phyloP scores from a whole-genome alignment of 2,888 invertebrate genomes.

The Alcis repandata region DNA sequence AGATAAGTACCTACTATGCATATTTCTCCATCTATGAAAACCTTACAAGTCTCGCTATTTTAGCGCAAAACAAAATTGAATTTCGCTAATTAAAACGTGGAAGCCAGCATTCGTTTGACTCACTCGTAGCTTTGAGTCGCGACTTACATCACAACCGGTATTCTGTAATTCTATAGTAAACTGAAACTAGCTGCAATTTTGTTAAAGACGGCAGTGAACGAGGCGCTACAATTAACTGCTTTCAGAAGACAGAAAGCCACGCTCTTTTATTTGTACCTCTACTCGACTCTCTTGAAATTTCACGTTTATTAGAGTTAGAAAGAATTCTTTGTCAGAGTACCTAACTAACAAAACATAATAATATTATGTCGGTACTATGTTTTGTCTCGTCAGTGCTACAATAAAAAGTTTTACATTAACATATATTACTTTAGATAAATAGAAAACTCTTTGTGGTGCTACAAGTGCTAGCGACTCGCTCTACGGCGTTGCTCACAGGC shows the following conservation, averaged over 20 bases:
- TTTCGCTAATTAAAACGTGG: background rate
- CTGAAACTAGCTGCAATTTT: conserved; percentile 24
- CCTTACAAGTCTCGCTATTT: too few relatives aligned
- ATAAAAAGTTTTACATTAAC: conserved; percentile 6
- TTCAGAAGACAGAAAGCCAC: conserved; percentile 4
- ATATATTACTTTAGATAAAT: conserved; percentile 1
- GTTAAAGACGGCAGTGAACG: conserved; percentile 1
- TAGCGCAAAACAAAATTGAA: too few relatives aligned
- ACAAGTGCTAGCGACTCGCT: background rate
- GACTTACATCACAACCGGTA: background rate
- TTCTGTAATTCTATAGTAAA: conserved; percentile 18
- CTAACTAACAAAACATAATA: too few relatives aligned
- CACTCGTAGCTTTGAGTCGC: background rate
- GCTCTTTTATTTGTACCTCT: background rate
- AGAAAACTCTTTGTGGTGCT: background rate
- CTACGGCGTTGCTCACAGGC: background rate
- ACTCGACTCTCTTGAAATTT: background rate
- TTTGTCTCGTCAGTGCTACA: background rate
- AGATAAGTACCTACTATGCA: too few relatives aligned
- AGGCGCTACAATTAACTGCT: conserved; percentile 12
- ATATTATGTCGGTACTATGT: background rate
- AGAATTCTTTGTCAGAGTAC: background rate
- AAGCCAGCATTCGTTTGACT: background rate
- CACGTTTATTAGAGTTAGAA: background rate
- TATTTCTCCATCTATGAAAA: too few relatives aligned